Base-by-base conservation (phyloP, 1,140 invertebrate species). In the Bradysia coprophila region DNA sequence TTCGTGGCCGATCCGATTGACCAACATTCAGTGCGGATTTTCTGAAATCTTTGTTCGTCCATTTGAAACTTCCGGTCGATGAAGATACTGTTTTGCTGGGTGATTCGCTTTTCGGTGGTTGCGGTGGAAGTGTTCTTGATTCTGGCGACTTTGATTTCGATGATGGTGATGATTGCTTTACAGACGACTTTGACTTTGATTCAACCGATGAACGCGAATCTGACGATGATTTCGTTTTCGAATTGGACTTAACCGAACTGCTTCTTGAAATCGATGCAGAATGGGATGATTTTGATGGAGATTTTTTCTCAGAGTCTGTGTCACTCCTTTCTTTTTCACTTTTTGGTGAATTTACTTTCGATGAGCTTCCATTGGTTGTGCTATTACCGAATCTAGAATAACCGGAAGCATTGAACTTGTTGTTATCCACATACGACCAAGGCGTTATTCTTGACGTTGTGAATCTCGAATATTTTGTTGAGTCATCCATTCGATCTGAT, bases 11-110 rank as follows among this genome's bases (percentile, higher is more conserved):
- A 16, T 61, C 65, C 0, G 67, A 66, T 24, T 57, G 61, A 43
- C 72, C 72, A 67, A 79, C 78, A 53, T 82, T 84, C 8, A 82
- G 55, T 0, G 73, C 71, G 0, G 78, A 81, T 55, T 84, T 82
- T 10, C 79, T 64, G 50, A 81, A 81, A 53, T 82, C 78, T 60
- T 82, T 81, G 54, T 81, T 81, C 5, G 69, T 64, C 24, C 61
- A 64, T 42, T 68, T 70, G 6, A 43, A 44, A 39, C 49, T 64
- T 44, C 66, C 63, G 39, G 64, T 54, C 10, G 36, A 18, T 46
- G 61, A 56, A 8, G 63, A 62, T 23, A 58, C 56, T 15, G 59
- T 41, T 57, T 63, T 64, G 45, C 65, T 64, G 11, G 57, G 59
- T 18, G 59, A 51, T 40, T 69, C 68, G 20, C 48, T 32, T 58